Conservation (phyloP, 2,113 vertebrate species). For the Chauna torquata region DNA sequence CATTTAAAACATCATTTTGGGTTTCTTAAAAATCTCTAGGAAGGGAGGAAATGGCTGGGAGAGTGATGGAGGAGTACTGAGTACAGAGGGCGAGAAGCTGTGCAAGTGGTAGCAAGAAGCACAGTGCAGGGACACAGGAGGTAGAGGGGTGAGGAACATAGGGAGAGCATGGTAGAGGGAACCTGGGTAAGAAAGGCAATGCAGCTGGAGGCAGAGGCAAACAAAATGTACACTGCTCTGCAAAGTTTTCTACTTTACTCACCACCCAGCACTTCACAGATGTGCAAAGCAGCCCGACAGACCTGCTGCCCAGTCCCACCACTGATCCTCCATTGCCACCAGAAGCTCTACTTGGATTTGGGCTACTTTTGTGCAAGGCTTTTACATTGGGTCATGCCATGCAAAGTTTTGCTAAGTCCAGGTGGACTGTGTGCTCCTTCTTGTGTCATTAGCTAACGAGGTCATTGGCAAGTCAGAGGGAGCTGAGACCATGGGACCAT, state of each 20-base stretch:
- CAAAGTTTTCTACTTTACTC: neutral
- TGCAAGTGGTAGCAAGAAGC: neutral
- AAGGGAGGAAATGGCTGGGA: neutral
- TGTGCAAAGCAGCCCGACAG: no score
- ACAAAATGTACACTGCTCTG: fast-evolving
- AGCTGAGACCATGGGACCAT: neutral
- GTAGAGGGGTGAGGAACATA: neutral
- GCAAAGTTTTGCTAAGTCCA: neutral
- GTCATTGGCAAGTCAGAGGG: neutral
- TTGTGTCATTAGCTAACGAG: neutral
- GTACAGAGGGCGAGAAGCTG: neutral
- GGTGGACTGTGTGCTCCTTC: neutral
- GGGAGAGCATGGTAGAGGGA: neutral
- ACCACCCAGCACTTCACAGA: neutral
- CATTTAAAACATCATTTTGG: neutral
- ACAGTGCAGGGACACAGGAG: neutral
- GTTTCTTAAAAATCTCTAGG: neutral
- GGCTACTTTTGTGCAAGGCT: neutral
- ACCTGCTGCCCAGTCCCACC: neutral
- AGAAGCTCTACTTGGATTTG: neutral
- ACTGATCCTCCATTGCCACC: neutral
- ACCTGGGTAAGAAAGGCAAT: neutral
- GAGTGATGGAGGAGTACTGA: neutral
- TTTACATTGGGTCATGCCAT: neutral
- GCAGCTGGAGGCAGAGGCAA: neutral